A percentile compares a stretch with the other conserved stretches of the same genome.
phyloP scores from a whole-genome alignment of 1,140 invertebrate genomes.

The Cepaea nemoralis region DNA sequence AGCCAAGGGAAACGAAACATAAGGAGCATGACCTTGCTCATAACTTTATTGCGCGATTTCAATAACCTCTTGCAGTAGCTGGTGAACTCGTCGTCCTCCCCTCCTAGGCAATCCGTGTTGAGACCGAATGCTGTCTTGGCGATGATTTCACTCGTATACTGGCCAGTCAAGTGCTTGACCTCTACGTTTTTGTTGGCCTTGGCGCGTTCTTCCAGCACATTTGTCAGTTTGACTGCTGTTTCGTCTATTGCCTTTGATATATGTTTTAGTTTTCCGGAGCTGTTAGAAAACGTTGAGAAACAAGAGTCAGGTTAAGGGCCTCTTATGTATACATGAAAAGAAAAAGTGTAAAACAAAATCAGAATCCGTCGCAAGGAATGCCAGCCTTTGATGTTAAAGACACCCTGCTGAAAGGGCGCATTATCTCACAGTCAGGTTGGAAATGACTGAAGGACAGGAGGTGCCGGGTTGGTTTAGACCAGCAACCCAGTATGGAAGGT shows the following conservation, averaged over 20 bases:
- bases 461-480: no score
- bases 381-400: no score
- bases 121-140: conserved; percentile 32
- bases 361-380: no score
- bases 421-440: no score
- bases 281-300: not conserved
- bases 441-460: no score
- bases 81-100: conserved; percentile 22
- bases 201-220: not conserved
- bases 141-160: conserved; percentile 24
- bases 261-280: conserved; percentile 27
- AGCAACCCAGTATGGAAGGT: no score
- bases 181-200: not conserved
- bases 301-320: no score
- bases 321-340: no score
- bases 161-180: not conserved
- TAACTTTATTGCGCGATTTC: not conserved
- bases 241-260: conserved; percentile 10
- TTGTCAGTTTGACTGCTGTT: not conserved
- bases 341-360: no score
- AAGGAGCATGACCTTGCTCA: conserved; percentile 10
- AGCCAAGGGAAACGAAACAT: conserved; percentile 6
- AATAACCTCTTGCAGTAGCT: not conserved
- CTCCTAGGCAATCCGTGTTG: conserved; percentile 7
- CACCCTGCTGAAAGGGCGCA: no score